phyloP scores from a whole-genome alignment of 2,113 vertebrate species.

The Esox niger region DNA sequence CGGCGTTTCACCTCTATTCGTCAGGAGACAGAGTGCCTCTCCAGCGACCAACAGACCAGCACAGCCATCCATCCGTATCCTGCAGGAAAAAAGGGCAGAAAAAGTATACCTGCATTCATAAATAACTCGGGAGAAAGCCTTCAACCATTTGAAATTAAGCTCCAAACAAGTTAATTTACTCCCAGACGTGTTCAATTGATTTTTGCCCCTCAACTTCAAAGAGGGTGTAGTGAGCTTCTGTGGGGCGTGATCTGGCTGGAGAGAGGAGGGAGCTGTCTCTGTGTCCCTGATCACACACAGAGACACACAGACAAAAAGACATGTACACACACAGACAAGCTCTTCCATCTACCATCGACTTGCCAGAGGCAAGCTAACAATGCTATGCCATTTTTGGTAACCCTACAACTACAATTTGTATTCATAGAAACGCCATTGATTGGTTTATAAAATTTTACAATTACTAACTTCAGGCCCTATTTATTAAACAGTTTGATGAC shows the following conservation, averaged over 20 bases:
- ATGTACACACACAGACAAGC: no score
- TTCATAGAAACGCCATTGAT: no score
- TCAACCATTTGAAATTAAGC: slow-evolving; percentile 61
- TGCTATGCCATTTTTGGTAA: no score
- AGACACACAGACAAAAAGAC: no score
- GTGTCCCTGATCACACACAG: no score
- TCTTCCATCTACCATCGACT: no score
- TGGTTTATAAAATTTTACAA: no score
- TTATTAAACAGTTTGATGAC: no score
- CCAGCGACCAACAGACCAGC: not conserved
- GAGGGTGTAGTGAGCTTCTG: slow-evolving; percentile 38
- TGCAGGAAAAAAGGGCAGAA: not conserved
- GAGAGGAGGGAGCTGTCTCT: not conserved
- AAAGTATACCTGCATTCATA: slow-evolving; percentile 45
- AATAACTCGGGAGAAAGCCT: slow-evolving; percentile 50
- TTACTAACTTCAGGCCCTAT: no score
- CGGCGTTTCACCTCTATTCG: not conserved
- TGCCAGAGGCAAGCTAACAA: no score
- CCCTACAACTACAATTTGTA: no score
- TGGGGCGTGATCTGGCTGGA: slow-evolving; percentile 22
- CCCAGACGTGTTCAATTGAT: slow-evolving; percentile 71
- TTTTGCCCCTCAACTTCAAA: slow-evolving; percentile 69
- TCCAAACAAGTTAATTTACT: slow-evolving; percentile 69
- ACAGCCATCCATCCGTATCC: not conserved
- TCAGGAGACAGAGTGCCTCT: not conserved